Percentiles rank a stretch among this genome's conserved stretches.
These are phyloP conservation scores for Daphoenositta chrysoptera DNA, from an alignment of 2,113 vertebrate species.

Conservation along the genomic window DNA sequence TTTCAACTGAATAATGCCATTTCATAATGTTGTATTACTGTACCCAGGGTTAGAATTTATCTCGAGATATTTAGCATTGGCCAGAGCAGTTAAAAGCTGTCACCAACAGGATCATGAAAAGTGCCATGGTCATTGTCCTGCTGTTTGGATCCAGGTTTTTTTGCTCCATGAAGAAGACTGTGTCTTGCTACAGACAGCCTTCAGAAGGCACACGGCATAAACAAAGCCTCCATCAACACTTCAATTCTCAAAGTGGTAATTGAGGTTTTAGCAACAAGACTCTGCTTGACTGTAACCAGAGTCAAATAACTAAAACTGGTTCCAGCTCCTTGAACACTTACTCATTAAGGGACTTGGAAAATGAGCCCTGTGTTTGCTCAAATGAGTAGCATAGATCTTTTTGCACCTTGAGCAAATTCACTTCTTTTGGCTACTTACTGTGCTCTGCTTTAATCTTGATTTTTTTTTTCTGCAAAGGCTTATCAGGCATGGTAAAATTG, in stretches of 20 bases:
- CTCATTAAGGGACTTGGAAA: background rate
- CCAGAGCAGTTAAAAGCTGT: background rate
- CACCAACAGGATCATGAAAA: background rate
- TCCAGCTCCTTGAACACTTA: background rate
- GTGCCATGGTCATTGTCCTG: background rate
- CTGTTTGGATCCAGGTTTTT: background rate
- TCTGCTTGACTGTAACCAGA: constrained; percentile 30
- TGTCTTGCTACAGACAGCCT: background rate
- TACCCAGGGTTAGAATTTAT: background rate
- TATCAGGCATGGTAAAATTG: background rate
- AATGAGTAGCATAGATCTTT: background rate
- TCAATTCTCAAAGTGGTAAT: constrained; percentile 10
- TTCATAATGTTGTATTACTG: background rate
- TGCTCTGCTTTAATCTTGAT: background rate
- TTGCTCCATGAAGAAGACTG: background rate
- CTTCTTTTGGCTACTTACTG: background rate
- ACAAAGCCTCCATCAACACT: constrained; percentile 5
- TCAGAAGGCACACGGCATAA: background rate
- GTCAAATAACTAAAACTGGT: background rate
- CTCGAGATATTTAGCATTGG: background rate
- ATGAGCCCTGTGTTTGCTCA: background rate
- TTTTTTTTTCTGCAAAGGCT: background rate
- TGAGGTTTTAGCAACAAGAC: constrained; percentile 44
- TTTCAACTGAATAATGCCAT: background rate
- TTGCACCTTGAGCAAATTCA: background rate